Evolutionary conservation across 2,797 vertebrate species (phyloP), one percentile per base, ranked within the genome.

Genomic region (Chloroceryle inda): DNA sequence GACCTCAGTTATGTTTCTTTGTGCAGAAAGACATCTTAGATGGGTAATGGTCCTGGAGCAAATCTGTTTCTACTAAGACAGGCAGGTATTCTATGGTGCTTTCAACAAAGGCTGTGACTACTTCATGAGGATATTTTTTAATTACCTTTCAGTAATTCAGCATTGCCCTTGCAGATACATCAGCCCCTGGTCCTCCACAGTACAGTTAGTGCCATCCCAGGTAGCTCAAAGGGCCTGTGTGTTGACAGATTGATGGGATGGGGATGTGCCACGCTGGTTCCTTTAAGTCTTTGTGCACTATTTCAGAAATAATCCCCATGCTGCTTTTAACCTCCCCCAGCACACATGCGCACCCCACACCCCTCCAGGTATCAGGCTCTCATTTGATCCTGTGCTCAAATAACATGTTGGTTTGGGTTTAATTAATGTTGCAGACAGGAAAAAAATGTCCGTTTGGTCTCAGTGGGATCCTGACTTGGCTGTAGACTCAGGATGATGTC

Each of bases 251-350:
- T 4, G 3, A 47, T 35, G 69, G n/a, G 56, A 62, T 64, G 24
- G 44, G 62, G 17, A 68, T 1, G 1, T 75, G 29, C 22, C 1
- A 0, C 5, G 1, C 31, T 8, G 2, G 24, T 31, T 80, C 21
- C 64, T 87, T 59, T 29, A 76, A 76, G 50, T 31, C 5, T 27
- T 74, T 3, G 9, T 80, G 66, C 3, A 1, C 37, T 61, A 42
- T 56, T 87, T 87, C 44, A 80, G 56, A 80, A 89, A 91, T 61
- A 2, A 3, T 29, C 29, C 58, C 45, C 3, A 0, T 29, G 62
- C 50, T 92, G 58, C 61, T 78, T 68, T 40, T 77, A 61, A 35
- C 49, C 8, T 76, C 27, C 40, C 10, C n/a, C 24, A 79, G 72
- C 23, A 62, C n/a, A 69, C 68, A 17, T 5, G 21, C 47, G 21